Percentiles rank a stretch among this genome's conserved stretches.
Evolutionary conservation across 2,797 vertebrate species (phyloP).

Genomic region (Pantherophis vulpinus): DNA sequence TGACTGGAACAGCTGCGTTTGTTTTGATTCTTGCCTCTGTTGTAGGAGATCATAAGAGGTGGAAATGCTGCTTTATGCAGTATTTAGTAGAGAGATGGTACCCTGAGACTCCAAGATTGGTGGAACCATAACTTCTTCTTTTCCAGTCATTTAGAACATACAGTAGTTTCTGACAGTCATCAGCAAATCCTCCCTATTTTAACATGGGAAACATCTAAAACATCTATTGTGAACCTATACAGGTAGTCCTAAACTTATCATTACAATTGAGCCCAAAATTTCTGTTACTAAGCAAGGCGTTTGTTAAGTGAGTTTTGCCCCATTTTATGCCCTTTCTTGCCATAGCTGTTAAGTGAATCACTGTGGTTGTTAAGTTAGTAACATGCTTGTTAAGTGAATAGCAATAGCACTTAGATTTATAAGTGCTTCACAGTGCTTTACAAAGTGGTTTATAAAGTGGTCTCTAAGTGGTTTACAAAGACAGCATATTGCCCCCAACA

Average conservation of each 20-base stretch:
- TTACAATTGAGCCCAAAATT: background rate
- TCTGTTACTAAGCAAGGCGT: background rate
- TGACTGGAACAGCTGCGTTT: background rate
- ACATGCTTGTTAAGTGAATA: background rate
- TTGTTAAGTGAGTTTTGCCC: background rate
- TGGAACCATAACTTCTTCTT: background rate
- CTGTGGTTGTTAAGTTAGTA: background rate
- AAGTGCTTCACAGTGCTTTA: no score
- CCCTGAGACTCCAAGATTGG: background rate
- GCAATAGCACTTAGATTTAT: no score
- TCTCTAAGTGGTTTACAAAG: no score
- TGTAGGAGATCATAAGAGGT: background rate
- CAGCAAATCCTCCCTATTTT: background rate
- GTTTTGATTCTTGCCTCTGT: background rate
- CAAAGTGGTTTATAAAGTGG: no score
- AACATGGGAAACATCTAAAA: background rate
- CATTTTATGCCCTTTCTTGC: background rate
- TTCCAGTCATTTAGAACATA: background rate
- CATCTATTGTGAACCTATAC: background rate
- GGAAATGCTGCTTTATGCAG: background rate
- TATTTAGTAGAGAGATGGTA: background rate
- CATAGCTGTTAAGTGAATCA: background rate
- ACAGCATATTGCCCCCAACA: no score
- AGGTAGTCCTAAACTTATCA: background rate
- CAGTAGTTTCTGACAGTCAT: background rate